Evolutionary conservation across 2,888 invertebrate genomes (phyloP), one percentile per base, ranked within the genome.

Genomic region (Mongoloraphidia duomilia): DNA sequence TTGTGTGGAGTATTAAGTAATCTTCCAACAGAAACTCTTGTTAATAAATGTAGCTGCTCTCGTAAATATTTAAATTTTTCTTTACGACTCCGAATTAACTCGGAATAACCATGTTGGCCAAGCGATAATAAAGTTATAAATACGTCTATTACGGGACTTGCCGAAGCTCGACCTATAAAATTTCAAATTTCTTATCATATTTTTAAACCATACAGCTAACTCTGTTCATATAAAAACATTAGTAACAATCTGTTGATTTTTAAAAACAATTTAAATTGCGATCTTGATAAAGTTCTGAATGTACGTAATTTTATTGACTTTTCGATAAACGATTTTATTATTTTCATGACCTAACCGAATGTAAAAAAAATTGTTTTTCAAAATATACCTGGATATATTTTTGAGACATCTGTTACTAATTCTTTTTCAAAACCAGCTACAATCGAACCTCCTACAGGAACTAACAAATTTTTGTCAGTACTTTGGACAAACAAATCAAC

Each of bases 401-500:
- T 78, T 35, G 82, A 77, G 54, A 89, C 77, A 53, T 72, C 66
- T 53, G 77, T 72, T 33, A 86, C 66, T 17, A 77, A 64, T 35
- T 66, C 65, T 54, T 74, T 70, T 60, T 84, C 75, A 62, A 80
- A 82, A 0, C 82, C 80, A 26, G 82, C 84, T 49, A 89, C 77
- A 43, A 86, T 72, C 11, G 86, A 79, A 2, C 88, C 89, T 9
- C 89, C 89, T 2, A 90, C 88, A 11, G 89, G 89, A 26, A 89
- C 86, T 67, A 87, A 65, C 52, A 89, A 77, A 67, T 89, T 89
- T 64, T 90, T 89, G 64, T 89, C 89, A 9, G 84, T 81, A 60
- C 86, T 87, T 63, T 89, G 88, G 34, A 90, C 82, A 65, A 87
- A 80, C 6, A 79, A 77, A 66, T 89, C 88, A 0, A 89, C 71